Base-by-base conservation (phyloP, 2,888 invertebrate species). In the Drosophila eohydei region DNA sequence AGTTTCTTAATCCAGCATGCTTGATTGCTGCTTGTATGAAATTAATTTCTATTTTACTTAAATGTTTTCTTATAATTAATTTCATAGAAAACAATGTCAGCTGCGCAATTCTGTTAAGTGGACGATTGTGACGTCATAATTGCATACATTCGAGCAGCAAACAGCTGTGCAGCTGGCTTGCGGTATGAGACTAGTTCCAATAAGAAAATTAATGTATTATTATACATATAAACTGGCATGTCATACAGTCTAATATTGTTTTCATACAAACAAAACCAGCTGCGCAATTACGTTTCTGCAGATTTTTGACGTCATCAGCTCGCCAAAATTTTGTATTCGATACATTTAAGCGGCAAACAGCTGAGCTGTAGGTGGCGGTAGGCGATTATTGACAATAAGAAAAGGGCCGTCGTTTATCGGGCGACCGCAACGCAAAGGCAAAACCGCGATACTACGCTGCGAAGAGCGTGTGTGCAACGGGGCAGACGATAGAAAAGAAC, bases 361-460 rank as follows among this genome's bases (percentile, higher is more conserved):
- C 75, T 74, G 75, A 46, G 16, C 3, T 36, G 36, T 40, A 4
- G 38, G 46, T 28, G 55, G 64, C 32, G 57, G 50, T 30, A 46
- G 44, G 16, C 59, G 71, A 71, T 71, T 5, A 46, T 21, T 38
- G 16, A 26, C 41, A 70, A 57, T 55, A 51, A 41, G 43, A 46
- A 58, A 73, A 62, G 70, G 64, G 65, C 56, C 61, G 56, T 5
- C 38, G 34, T 32, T 51, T 78, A 77, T 78, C 74, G 73, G 36
- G 50, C 67, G 57, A 54, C 57, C 60, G 44, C 52, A 46, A 46
- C 26, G 58, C 30, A 68, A 61, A 71, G 51, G 69, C 60, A 48
- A 64, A 62, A 36, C 44, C 58, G 71, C 48, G 32, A 58, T 56
- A 76, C 58, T 14, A 21, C 16, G 21, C 8, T 16, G 41, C n/a